phyloP scores from a whole-genome alignment of 92 coral and sea anemone species.

The Paragorgia papillata region DNA sequence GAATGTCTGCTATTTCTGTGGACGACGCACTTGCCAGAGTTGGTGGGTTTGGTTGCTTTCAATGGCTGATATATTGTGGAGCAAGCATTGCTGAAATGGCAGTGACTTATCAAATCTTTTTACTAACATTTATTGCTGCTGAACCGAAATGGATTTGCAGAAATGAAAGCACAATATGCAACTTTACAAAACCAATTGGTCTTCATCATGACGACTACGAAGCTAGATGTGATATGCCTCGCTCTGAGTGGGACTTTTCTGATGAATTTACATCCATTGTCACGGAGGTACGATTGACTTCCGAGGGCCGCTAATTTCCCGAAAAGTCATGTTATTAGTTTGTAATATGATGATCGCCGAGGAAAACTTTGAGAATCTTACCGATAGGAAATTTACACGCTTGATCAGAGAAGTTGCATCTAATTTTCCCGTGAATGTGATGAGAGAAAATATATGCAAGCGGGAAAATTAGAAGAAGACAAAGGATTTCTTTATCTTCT shows the following conservation, averaged over 20 bases:
- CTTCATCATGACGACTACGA: constrained; percentile 17
- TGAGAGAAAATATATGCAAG: too few relatives aligned
- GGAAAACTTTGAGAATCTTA: too few relatives aligned
- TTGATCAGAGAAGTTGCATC: too few relatives aligned
- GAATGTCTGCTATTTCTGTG: constrained; percentile 4
- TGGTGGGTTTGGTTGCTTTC: constrained; percentile 29
- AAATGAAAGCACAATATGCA: constrained; percentile 20
- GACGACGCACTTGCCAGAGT: constrained; percentile 20
- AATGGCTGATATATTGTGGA: constrained; percentile 22
- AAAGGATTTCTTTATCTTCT: too few relatives aligned
- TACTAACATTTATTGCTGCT: constrained; percentile 20
- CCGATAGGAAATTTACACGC: too few relatives aligned
- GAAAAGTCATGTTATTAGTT: too few relatives aligned
- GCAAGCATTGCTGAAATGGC: constrained; percentile 40
- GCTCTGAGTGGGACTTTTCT: constrained; percentile 31
- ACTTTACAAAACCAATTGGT: constrained; percentile 14
- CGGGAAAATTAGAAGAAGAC: too few relatives aligned
- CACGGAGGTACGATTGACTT: constrained; percentile 17
- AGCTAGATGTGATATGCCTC: constrained; percentile 26
- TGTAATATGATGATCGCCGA: too few relatives aligned
- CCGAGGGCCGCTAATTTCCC: not conserved
- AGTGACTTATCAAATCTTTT: constrained; percentile 23
- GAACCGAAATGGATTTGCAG: constrained; percentile 28
- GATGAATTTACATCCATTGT: constrained; percentile 40
- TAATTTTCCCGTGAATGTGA: too few relatives aligned